Evolutionary conservation across 2,797 vertebrate genomes (phyloP).

Genomic region (Sparidentex hasta): DNA sequence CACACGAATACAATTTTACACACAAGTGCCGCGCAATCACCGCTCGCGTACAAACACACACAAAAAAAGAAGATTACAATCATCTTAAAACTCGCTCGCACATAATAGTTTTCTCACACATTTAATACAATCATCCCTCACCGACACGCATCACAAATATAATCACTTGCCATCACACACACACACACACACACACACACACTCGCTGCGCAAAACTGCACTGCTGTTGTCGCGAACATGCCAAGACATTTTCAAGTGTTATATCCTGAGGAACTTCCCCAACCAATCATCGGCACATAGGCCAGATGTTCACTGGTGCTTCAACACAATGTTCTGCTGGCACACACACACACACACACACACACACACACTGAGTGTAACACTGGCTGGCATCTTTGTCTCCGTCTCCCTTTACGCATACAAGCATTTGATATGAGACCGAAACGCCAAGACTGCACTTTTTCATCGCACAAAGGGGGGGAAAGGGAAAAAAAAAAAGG

Average conservation of each 20-base stretch:
- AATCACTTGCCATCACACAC: slow-evolving; percentile 41
- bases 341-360: slow-evolving; percentile 68
- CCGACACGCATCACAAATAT: slow-evolving; percentile 45
- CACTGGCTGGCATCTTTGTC: slow-evolving; percentile 59
- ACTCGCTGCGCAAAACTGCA: slow-evolving; percentile 50
- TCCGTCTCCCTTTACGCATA: slow-evolving; percentile 63
- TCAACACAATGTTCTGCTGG: slow-evolving; percentile 71
- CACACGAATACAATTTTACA: slow-evolving; percentile 45
- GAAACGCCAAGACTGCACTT: slow-evolving; percentile 70
- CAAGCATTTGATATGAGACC: slow-evolving; percentile 67
- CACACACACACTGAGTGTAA: slow-evolving; percentile 77
- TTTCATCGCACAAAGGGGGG: slow-evolving; percentile 46
- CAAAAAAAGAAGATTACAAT: slow-evolving; percentile 49
- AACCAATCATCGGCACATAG: slow-evolving; percentile 89
- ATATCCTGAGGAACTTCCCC: slow-evolving; percentile 82
- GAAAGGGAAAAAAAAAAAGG: slow-evolving; percentile 9
- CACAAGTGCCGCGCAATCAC: slow-evolving; percentile 50
- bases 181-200: slow-evolving; percentile 32
- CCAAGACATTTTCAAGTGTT: slow-evolving; percentile 87
- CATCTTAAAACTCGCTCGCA: slow-evolving; percentile 63
- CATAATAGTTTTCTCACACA: slow-evolving; percentile 42
- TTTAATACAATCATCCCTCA: slow-evolving; percentile 57
- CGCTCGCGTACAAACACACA: slow-evolving; percentile 30
- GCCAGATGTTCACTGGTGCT: slow-evolving; percentile 92
- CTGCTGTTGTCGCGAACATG: slow-evolving; percentile 93